A percentile compares a stretch with the other conserved stretches of the same genome.
Conservation (phyloP, 2,797 vertebrate genomes). For the Bovichtus diacanthus region DNA sequence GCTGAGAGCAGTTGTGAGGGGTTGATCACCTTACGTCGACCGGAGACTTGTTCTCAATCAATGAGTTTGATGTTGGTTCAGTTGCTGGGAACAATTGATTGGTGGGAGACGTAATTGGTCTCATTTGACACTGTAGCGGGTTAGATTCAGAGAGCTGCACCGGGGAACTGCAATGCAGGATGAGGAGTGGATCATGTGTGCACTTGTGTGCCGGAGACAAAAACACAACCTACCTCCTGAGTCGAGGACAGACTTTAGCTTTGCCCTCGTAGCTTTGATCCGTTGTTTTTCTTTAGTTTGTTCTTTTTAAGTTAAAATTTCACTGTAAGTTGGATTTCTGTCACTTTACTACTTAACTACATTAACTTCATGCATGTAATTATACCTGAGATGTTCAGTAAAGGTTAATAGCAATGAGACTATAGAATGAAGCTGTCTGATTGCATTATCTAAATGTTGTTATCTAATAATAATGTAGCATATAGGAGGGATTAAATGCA, state of each 20-base stretch:
- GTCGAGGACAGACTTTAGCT: constrained; percentile 27
- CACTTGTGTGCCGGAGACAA: constrained; percentile 49
- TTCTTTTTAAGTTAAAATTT: background rate
- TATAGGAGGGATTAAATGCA: background rate
- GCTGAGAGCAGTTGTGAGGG: constrained; percentile 77
- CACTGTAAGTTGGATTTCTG: background rate
- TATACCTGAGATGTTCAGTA: background rate
- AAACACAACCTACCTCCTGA: constrained; percentile 61
- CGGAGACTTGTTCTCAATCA: constrained; percentile 81
- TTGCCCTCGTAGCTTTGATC: constrained; percentile 9
- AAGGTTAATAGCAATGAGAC: background rate
- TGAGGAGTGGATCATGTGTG: constrained; percentile 70
- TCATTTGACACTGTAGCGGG: constrained; percentile 82
- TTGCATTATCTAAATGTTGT: background rate
- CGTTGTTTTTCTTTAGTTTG: background rate
- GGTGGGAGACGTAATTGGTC: constrained; percentile 80
- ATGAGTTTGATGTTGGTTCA: constrained; percentile 86
- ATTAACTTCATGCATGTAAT: too few species aligned
- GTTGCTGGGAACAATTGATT: constrained; percentile 85
- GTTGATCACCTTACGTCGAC: constrained; percentile 84
- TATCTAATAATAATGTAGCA: background rate
- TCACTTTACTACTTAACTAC: background rate
- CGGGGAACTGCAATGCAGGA: constrained; percentile 55
- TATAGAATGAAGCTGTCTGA: background rate
- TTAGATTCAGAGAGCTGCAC: constrained; percentile 65